These are phyloP conservation scores for Ericerus pela DNA, from an alignment of 1,140 invertebrate genomes.

Conservation along the genomic window DNA sequence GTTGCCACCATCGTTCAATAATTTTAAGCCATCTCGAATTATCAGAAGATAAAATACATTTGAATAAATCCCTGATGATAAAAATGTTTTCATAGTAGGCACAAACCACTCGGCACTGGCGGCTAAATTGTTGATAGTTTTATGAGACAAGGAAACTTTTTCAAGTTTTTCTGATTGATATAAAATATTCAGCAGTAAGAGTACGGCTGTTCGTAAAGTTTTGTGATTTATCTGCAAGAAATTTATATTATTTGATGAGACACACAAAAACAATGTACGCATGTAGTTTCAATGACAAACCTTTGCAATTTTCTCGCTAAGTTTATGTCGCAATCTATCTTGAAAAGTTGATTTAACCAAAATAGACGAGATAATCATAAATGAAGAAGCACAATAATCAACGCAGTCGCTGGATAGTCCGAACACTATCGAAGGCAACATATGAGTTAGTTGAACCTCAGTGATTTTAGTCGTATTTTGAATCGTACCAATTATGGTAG, in stretches of 20 bases:
- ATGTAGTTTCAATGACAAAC: background rate
- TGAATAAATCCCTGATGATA: background rate
- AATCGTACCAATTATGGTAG: constrained; percentile 51
- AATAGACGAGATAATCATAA: constrained; percentile 45
- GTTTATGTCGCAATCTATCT: constrained; percentile 30
- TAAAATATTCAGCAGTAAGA: constrained; percentile 1
- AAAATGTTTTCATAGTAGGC: background rate
- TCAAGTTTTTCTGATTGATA: background rate
- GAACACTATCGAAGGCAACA: constrained; percentile 50
- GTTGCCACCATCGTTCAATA: background rate
- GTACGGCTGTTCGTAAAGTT: background rate
- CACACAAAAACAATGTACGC: background rate
- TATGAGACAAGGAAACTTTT: background rate
- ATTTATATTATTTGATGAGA: background rate
- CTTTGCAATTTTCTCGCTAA: background rate
- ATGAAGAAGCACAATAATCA: constrained; percentile 56
- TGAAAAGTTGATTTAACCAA: constrained; percentile 47
- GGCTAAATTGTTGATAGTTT: background rate
- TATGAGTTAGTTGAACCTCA: constrained; percentile 49
- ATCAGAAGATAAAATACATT: background rate
- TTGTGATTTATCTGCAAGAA: background rate
- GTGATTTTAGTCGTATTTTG: constrained; percentile 32
- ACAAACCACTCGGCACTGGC: background rate
- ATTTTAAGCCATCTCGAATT: background rate
- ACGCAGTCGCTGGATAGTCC: constrained; percentile 46